These are phyloP conservation scores for Lepidocyrtoides sp. DNA, from an alignment of 2,888 invertebrate species.

Conservation along the genomic window DNA sequence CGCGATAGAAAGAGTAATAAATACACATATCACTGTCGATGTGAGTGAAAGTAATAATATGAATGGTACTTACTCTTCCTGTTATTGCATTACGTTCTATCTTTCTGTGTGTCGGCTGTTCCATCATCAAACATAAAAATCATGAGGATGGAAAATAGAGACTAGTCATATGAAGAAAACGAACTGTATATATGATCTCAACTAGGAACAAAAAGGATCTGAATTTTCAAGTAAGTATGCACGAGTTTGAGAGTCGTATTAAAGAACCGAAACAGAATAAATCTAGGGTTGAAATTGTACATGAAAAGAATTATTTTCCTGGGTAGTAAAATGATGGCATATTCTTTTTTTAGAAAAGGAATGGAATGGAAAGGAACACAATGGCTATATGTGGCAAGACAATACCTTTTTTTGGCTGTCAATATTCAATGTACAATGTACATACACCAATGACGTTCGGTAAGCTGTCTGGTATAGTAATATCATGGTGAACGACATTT, in stretches of 20 bases:
- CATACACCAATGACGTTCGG: too few relatives aligned
- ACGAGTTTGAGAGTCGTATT: too few relatives aligned
- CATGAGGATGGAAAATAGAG: constrained; percentile 56
- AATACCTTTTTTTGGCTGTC: too few relatives aligned
- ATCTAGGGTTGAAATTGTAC: neutral
- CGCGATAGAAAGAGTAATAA: constrained; percentile 73
- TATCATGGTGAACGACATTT: too few relatives aligned
- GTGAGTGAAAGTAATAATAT: constrained; percentile 73
- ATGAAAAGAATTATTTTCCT: neutral
- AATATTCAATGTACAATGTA: too few relatives aligned
- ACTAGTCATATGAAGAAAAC: neutral
- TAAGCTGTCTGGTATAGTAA: too few relatives aligned
- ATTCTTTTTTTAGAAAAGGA: neutral
- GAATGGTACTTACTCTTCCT: constrained; percentile 60
- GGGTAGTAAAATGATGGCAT: neutral
- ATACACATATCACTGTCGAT: constrained; percentile 77
- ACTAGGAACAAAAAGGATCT: neutral
- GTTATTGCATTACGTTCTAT: constrained; percentile 71
- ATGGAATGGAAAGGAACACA: too few relatives aligned
- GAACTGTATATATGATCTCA: neutral
- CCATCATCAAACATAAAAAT: constrained; percentile 73
- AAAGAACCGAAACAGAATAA: neutral
- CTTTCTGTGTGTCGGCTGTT: constrained; percentile 18
- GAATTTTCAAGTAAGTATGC: too few relatives aligned
- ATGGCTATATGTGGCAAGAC: too few relatives aligned